Percentiles rank a stretch among this genome's conserved stretches.
Evolutionary conservation across 1,140 invertebrate genomes (phyloP).

Genomic region (Drosophila sulfurigaster): DNA sequence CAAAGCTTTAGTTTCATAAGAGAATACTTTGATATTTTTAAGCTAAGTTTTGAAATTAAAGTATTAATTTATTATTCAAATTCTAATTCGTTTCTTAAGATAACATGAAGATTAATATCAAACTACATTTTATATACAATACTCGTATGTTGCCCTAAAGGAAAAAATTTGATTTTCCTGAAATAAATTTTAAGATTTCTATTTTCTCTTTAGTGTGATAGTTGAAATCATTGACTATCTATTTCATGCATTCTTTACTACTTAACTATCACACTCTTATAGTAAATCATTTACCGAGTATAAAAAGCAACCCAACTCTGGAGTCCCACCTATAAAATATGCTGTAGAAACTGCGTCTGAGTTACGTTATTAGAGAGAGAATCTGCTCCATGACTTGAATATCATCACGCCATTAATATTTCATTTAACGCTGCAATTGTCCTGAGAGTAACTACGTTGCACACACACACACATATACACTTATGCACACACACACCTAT

Average conservation of each 20-base stretch:
- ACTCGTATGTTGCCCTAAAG: too few species aligned
- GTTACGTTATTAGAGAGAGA: slow-evolving; percentile 61
- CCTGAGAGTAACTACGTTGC: slow-evolving; percentile 60
- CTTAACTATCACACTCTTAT: not conserved
- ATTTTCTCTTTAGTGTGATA: too few species aligned
- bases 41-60: too few species aligned
- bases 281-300: not conserved
- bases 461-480: slow-evolving; percentile 4
- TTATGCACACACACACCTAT: slow-evolving; percentile 38
- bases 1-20: too few species aligned
- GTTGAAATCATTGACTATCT: too few species aligned
- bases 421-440: slow-evolving; percentile 84
- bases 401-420: slow-evolving; percentile 76
- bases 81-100: too few species aligned
- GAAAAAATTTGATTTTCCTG: too few species aligned
- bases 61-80: too few species aligned
- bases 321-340: not conserved
- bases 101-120: too few species aligned
- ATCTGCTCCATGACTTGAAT: slow-evolving; percentile 57
- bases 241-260: not conserved
- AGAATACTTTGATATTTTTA: too few species aligned
- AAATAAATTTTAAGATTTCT: too few species aligned
- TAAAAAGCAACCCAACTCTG: not conserved
- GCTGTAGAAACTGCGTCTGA: slow-evolving; percentile 14
- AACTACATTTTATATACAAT: too few species aligned